A percentile compares a stretch with the other conserved stretches of the same genome.
Conservation (phyloP, 2,888 invertebrate species). For the Pristionchus fissidentatus region DNA sequence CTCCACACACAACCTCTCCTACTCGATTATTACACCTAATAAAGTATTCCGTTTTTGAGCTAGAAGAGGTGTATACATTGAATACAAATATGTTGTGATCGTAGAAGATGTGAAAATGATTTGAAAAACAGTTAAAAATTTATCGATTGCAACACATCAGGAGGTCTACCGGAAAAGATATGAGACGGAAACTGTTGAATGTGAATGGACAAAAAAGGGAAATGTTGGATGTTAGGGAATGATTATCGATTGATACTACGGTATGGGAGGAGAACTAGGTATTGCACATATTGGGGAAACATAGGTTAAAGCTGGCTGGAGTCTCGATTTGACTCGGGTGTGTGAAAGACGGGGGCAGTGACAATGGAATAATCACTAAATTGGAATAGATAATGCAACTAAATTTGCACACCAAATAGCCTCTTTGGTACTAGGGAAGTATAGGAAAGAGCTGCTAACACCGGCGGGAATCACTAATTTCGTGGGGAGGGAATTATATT, state of each 20-base stretch:
- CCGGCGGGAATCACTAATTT: background rate
- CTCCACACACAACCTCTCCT: too few species aligned
- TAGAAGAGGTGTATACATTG: too few species aligned
- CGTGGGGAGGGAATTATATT: background rate
- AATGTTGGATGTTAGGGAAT: too few species aligned
- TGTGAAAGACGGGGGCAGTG: background rate
- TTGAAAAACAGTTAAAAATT: too few species aligned
- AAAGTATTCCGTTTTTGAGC: too few species aligned
- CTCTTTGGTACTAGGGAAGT: background rate
- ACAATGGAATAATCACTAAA: background rate
- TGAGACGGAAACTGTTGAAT: background rate
- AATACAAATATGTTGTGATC: too few species aligned
- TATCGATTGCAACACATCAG: constrained; percentile 14
- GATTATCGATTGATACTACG: too few species aligned
- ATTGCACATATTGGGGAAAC: background rate
- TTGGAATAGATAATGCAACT: background rate
- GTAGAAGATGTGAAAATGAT: too few species aligned
- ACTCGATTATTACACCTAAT: too few species aligned
- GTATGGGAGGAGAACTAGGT: constrained; percentile 20
- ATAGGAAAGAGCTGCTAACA: background rate
- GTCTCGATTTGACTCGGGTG: background rate
- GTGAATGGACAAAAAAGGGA: background rate
- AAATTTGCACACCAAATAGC: background rate
- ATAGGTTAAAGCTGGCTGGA: constrained; percentile 36
- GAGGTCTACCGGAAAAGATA: constrained; percentile 29